These are phyloP conservation scores for Craterocephalus amniculus DNA, from an alignment of 2,797 vertebrate genomes.

Conservation along the genomic window DNA sequence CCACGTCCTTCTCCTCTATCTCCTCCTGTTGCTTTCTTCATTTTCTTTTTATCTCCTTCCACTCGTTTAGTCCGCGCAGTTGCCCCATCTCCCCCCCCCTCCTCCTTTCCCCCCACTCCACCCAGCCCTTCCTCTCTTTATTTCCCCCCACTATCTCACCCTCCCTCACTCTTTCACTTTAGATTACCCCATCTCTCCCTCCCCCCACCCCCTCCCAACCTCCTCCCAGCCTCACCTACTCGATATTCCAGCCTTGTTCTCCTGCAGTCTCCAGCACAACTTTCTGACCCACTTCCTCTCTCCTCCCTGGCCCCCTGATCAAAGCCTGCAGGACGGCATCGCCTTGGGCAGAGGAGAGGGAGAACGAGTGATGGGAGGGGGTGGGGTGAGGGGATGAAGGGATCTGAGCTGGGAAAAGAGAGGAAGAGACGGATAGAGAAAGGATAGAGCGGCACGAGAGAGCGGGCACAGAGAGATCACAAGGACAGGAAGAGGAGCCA, in stretches of 20 bases:
- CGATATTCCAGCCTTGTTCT: constrained; percentile 89
- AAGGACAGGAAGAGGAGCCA: constrained; percentile 77
- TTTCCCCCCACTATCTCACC: constrained; percentile 50
- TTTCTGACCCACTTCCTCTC: constrained; percentile 89
- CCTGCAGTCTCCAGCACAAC: constrained; percentile 88
- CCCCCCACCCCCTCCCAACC: too few species aligned
- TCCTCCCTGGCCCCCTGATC: constrained; percentile 86
- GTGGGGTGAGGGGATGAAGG: constrained; percentile 69
- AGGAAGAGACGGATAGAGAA: constrained; percentile 78
- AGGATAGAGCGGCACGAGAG: constrained; percentile 74
- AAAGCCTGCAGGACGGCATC: constrained; percentile 86
- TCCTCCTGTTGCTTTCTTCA: constrained; percentile 79
- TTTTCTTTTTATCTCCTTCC: constrained; percentile 79
- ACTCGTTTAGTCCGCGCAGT: constrained; percentile 69
- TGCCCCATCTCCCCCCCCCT: constrained; percentile 60
- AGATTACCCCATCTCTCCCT: constrained; percentile 71
- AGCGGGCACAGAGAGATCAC: constrained; percentile 82
- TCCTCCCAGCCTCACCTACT: constrained; percentile 81
- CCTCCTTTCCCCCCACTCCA: constrained; percentile 37
- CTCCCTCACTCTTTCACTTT: constrained; percentile 70
- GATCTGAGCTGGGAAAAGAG: constrained; percentile 74
- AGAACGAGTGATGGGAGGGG: constrained; percentile 66
- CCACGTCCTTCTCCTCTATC: constrained; percentile 81
- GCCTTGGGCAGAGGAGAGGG: constrained; percentile 84
- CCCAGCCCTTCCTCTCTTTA: constrained; percentile 27